Conservation (phyloP, 1,140 invertebrate genomes). For the Homarus americanus region DNA sequence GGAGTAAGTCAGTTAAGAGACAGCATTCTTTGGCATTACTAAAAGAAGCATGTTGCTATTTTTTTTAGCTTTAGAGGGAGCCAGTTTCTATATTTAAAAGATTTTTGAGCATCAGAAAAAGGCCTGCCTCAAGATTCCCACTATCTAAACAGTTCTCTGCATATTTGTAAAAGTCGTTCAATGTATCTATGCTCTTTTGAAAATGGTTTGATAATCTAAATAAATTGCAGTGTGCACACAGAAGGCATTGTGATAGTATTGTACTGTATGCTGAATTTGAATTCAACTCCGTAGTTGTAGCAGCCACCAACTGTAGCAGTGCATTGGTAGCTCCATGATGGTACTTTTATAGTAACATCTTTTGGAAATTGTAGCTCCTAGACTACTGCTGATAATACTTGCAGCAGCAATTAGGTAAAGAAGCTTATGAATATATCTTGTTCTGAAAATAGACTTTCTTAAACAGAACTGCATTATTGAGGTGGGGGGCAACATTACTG, state of each 20-base stretch:
- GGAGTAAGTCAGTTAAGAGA: constrained; percentile 3
- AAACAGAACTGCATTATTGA: not conserved
- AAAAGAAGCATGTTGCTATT: constrained; percentile 48
- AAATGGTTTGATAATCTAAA: not conserved
- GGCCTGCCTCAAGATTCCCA: constrained; percentile 3
- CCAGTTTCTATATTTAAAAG: not conserved
- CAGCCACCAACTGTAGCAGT: constrained; percentile 25
- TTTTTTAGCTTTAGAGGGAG: not conserved
- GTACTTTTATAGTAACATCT: not conserved
- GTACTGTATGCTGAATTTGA: not conserved
- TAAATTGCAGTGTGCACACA: not conserved
- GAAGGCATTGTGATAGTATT: not conserved
- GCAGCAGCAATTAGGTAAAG: not conserved
- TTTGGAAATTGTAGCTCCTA: not conserved
- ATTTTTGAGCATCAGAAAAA: not conserved
- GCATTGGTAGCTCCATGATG: constrained; percentile 35
- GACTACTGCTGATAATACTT: not conserved
- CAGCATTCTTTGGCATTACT: constrained; percentile 30
- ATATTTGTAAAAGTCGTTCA: not conserved
- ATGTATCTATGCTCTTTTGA: not conserved
- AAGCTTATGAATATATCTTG: not conserved
- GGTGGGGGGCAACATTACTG: not conserved
- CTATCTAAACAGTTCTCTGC: not conserved
- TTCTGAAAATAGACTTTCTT: not conserved
- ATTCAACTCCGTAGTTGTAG: not conserved